Evolutionary conservation across 2,888 invertebrate species (phyloP).

Genomic region (Rhamnusium bicolor): DNA sequence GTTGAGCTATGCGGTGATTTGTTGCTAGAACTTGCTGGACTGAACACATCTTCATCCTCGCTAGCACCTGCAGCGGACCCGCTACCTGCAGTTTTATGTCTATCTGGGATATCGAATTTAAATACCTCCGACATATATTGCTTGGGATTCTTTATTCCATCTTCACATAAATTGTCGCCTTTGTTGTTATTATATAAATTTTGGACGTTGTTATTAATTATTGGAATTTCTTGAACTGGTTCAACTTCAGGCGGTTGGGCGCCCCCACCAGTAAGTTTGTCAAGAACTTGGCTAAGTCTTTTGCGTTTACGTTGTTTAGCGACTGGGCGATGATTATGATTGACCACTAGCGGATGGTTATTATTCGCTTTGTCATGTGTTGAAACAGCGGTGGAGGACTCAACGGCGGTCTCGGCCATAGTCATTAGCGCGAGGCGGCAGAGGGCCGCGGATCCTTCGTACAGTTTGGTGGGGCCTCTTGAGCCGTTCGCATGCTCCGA

Average conservation of each 20-base stretch:
- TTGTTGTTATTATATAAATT: conserved; percentile 67
- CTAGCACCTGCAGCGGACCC: conserved; percentile 68
- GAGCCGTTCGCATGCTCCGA: conserved; percentile 57
- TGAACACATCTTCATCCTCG: conserved; percentile 76
- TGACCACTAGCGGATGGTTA: conserved; percentile 76
- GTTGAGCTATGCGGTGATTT: conserved; percentile 74
- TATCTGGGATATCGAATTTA: conserved; percentile 72
- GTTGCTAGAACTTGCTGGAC: conserved; percentile 74
- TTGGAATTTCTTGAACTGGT: conserved; percentile 53
- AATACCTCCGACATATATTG: conserved; percentile 71
- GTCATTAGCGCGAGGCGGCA: conserved; percentile 78
- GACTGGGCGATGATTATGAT: conserved; percentile 76
- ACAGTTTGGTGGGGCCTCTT: conserved; percentile 46
- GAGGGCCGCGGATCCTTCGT: conserved; percentile 68
- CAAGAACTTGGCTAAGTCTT: conserved; percentile 85
- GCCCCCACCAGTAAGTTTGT: conserved; percentile 76
- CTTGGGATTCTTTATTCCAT: conserved; percentile 59
- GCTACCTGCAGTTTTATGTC: conserved; percentile 54
- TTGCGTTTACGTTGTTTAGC: conserved; percentile 80
- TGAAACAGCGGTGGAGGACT: conserved; percentile 68
- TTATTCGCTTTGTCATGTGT: conserved; percentile 72
- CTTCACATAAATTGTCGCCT: conserved; percentile 31
- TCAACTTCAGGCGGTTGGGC: conserved; percentile 48
- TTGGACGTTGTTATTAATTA: conserved; percentile 63
- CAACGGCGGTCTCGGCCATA: conserved; percentile 80